Conservation (phyloP, 2,888 invertebrate species). For the Gryllus longicercus region DNA sequence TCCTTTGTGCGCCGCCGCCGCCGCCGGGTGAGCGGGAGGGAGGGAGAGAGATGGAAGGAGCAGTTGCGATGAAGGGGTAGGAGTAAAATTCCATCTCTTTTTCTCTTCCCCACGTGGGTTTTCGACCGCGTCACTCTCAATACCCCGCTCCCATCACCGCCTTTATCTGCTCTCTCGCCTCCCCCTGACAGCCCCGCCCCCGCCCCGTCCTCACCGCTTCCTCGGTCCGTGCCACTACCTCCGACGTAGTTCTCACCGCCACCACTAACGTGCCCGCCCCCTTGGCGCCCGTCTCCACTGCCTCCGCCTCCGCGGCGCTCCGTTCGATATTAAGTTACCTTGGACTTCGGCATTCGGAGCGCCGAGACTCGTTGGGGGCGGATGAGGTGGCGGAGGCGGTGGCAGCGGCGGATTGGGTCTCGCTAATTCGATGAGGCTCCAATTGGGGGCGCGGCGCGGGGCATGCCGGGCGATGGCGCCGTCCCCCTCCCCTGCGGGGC, state of each 20-base stretch:
- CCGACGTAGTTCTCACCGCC: not conserved
- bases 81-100: too few relatives aligned
- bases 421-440: conserved; percentile 9
- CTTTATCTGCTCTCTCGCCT: too few relatives aligned
- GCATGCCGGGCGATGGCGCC: too few relatives aligned
- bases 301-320: not conserved
- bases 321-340: conserved; percentile 17
- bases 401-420: not conserved
- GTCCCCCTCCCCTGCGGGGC: too few relatives aligned
- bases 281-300: too few relatives aligned
- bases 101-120: too few relatives aligned
- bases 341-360: not conserved
- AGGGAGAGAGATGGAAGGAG: not conserved
- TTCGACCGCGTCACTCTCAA: too few relatives aligned
- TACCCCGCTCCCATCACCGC: too few relatives aligned
- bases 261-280: too few relatives aligned
- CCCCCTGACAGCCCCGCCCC: too few relatives aligned
- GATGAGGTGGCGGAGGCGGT: too few relatives aligned
- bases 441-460: not conserved
- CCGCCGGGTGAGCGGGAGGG: not conserved
- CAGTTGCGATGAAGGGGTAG: not conserved
- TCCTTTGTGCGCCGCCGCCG: too few relatives aligned
- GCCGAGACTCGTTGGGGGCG: not conserved
- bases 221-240: not conserved
- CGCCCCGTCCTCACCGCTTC: not conserved